Base-by-base conservation (phyloP, 2,888 invertebrate species). In the Phengaris alcon region DNA sequence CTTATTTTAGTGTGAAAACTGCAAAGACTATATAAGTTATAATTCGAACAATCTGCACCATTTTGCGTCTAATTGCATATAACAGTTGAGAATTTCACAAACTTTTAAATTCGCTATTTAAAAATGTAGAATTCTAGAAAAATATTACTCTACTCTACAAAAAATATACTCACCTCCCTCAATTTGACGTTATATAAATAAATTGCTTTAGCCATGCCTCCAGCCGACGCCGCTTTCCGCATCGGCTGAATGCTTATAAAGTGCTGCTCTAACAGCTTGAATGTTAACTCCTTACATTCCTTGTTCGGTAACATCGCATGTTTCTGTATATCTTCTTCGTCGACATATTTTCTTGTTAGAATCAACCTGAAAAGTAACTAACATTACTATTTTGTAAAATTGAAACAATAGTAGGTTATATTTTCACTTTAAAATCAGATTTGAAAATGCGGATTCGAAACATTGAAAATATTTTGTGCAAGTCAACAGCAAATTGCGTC, bases 241-340 rank as follows among this genome's bases (percentile, higher is more conserved):
- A 97, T 94, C 75, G 97, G 97, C 89, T 97, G 96, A 77, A 96
- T 91, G 81, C 95, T 95, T 48, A 96, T 88, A 80, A 95, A 96
- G 85, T 97, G 96, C 83, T 98, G 97, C 85, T 97, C 97, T 73
- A 98, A 91, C 79, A 99, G 90, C 80, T 95, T 96, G 87, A 98
- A 98, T 0, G 98, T 96, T 13, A 98, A 89, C 79, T 97, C 95
- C 86, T 99, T 99, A 3, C 98, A 97, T 87, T 98, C 98, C 86
- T 99, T 99, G 46, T 97, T 96, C 0, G 98, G 97, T 82, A 99
- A 95, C 98, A 99, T 98, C 0, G 97, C 98, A 80, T 97, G 93
- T 82, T 97, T 97, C 86, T 98, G 98, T 76, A 99, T 97, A 85
- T 97, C 96, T 78, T 97, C 98, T 81, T 98, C 97, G 86, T 99